Evolutionary conservation across 2,888 invertebrate species (phyloP).

Genomic region (Cylindroiulus punctatus): DNA sequence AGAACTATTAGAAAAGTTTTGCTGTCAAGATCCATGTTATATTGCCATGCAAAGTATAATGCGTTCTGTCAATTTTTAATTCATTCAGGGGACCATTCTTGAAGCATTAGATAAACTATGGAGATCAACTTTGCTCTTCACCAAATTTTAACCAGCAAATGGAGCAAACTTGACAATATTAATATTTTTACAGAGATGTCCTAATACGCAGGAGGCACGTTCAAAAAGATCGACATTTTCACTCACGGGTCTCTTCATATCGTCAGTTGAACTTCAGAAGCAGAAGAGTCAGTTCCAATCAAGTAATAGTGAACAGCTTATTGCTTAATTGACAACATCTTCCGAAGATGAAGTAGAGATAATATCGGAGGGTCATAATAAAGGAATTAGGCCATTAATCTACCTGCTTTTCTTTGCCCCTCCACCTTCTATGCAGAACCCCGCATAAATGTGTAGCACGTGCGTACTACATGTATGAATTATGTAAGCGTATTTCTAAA

Average conservation of each 20-base stretch:
- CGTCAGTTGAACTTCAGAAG: not conserved
- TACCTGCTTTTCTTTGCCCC: not conserved
- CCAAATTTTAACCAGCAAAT: not conserved
- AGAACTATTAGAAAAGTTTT: too few species aligned
- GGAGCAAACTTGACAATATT: not conserved
- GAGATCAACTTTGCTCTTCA: not conserved
- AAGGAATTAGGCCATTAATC: not conserved
- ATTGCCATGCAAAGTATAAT: not conserved
- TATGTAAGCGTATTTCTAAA: too few species aligned
- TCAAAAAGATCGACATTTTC: not conserved
- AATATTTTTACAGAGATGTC: not conserved
- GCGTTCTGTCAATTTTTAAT: not conserved
- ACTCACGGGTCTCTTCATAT: not conserved
- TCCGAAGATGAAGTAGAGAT: not conserved
- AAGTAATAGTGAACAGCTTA: slow-evolving; percentile 56
- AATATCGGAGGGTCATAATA: not conserved
- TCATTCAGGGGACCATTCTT: not conserved
- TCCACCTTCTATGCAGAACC: too few species aligned
- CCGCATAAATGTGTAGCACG: too few species aligned
- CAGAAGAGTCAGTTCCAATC: slow-evolving; percentile 56
- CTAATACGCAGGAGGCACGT: not conserved
- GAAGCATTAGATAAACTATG: not conserved
- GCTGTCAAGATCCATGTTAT: too few species aligned
- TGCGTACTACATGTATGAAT: too few species aligned
- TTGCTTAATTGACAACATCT: not conserved